Evolutionary conservation across 2,113 vertebrate species (phyloP).

Genomic region (Cnemophilus loriae): DNA sequence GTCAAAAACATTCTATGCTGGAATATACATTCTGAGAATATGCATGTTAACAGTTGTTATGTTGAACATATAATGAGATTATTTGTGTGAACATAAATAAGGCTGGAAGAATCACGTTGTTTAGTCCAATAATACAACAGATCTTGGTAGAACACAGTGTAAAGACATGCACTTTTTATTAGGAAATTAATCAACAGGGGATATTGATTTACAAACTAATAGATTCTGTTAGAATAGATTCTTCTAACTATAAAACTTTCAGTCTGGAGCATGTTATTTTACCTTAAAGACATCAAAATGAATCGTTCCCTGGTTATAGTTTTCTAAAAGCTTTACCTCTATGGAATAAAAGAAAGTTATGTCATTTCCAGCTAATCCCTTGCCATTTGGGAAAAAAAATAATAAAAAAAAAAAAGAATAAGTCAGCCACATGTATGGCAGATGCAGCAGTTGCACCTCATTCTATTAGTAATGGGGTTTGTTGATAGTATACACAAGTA

Average conservation of each 20-base stretch:
- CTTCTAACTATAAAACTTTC: not conserved
- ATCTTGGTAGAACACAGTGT: not conserved
- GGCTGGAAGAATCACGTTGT: not conserved
- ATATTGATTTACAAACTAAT: constrained; percentile 33
- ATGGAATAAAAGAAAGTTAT: not conserved
- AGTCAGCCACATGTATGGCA: not conserved
- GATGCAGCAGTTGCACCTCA: not conserved
- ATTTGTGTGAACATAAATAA: constrained; percentile 7
- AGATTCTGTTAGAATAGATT: constrained; percentile 16
- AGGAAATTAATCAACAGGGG: constrained; percentile 34
- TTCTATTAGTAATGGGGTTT: not conserved
- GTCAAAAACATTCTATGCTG: not conserved
- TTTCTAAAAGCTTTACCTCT: not conserved
- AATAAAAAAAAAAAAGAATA: not conserved
- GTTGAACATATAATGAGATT: not conserved
- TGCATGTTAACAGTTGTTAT: not conserved
- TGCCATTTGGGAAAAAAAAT: not conserved
- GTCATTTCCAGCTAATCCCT: not conserved
- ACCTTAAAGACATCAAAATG: not conserved
- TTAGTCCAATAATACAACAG: not conserved
- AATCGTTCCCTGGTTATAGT: not conserved
- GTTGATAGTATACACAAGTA: not conserved
- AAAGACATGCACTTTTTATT: constrained; percentile 5
- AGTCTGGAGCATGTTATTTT: not conserved
- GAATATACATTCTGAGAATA: not conserved